Evolutionary conservation across 2,113 vertebrate genomes (phyloP).

Genomic region (Erinaceus europaeus): DNA sequence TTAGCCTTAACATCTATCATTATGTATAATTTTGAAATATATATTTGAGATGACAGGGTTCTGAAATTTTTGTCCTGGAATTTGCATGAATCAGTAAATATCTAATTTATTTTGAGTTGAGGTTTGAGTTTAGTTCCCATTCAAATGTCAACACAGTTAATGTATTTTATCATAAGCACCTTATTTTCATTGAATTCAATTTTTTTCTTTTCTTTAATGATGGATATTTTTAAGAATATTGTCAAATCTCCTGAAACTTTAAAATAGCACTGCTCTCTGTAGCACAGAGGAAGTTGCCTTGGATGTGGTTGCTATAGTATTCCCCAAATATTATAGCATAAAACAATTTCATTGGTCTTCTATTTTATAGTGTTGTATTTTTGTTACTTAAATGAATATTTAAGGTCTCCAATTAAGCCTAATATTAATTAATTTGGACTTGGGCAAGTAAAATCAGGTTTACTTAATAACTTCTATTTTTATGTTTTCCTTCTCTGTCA

Average conservation of each 20-base stretch:
- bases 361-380: neutral
- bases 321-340: neutral
- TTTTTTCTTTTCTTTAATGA: neutral
- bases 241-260: neutral
- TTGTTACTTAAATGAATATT: neutral
- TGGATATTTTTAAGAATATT: no score
- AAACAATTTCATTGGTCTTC: neutral
- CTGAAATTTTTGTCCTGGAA: neutral
- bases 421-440: conserved; percentile 20
- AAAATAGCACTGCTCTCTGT: neutral
- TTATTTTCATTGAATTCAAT: neutral
- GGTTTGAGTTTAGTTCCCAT: neutral
- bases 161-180: neutral
- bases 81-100: neutral
- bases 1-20: no score
- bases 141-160: neutral
- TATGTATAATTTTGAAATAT: no score
- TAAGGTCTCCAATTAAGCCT: neutral
- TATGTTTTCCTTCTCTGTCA: neutral
- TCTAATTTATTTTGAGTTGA: neutral
- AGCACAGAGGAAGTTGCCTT: neutral
- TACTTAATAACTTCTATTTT: conserved; percentile 27
- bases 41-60: no score
- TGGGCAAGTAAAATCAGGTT: neutral
- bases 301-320: neutral